Evolutionary conservation across 1,140 invertebrate genomes (phyloP), one percentile per base, ranked within the genome.

Genomic region (Macrosteles quadrilineatus): DNA sequence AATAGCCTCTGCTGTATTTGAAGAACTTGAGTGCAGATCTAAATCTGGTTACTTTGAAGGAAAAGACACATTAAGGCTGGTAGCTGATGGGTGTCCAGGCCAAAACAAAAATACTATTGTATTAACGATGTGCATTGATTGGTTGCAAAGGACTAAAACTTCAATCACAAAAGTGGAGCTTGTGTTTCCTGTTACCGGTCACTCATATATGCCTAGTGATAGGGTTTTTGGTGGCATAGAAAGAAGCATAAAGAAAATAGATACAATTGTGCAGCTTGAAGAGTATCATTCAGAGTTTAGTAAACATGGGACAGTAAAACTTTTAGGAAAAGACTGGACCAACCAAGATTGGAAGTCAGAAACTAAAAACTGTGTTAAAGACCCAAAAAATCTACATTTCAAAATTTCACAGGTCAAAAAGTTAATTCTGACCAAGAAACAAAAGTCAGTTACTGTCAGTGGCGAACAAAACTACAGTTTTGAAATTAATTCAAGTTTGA

Each of bases 91-190:
- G 19, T 77, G 73, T 67, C 72, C 40, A 25, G 72, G 72, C 40
- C 76, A 77, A 69, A 78, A 79, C 65, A 80, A 78, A 74, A 79
- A 77, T 63, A 55, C 68, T 17, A 73, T 76, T 43, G 29, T 77
- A 3, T 72, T 72, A 36, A 73, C 69, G 65, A 59, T 72, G 36
- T 30, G 65, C 11, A 74, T 71, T 30, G 71, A 72, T 59, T 72
- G 74, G 70, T 36, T 74, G 9, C 31, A 72, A 43, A 32, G 69
- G 55, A 64, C 69, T 21, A 71, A n/a, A n/a, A n/a, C 63, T 30
- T 30, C 47, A 23, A 57, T 76, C 62, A 31, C 43, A 55, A 66
- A 68, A 55, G 40, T 69, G 36, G 29, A 71, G 36, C 21, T 74
- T 27, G 19, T 74, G 9, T 75, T 73, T 67, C 74, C 75, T 23